Percentiles rank a stretch among this genome's conserved stretches.
Conservation (phyloP, 2,888 invertebrate genomes). For the Cantharis flavilabris region DNA sequence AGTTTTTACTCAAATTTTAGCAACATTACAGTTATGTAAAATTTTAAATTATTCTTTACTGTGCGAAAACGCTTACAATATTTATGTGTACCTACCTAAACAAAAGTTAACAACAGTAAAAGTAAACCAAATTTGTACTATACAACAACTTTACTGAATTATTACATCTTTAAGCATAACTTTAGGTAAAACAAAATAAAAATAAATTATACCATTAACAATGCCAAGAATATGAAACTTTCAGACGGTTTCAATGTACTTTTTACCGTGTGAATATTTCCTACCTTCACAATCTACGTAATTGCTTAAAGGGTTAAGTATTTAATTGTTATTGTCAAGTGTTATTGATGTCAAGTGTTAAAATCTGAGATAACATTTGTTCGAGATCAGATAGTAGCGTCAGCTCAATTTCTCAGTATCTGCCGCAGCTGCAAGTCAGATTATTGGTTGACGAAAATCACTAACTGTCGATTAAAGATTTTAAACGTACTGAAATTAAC, state of each 20-base stretch:
- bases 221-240: neutral
- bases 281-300: neutral
- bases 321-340: neutral
- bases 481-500: neutral
- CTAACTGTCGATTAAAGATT: neutral
- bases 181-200: neutral
- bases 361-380: neutral
- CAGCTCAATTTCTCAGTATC: neutral
- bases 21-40: slow-evolving; percentile 22
- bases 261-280: neutral
- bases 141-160: neutral
- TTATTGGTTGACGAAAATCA: neutral
- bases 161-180: neutral
- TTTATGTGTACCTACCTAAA: neutral
- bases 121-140: neutral
- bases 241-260: neutral
- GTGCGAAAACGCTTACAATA: neutral
- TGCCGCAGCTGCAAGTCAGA: neutral
- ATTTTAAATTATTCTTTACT: slow-evolving; percentile 18
- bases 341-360: neutral
- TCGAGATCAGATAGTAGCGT: neutral
- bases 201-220: neutral
- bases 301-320: neutral
- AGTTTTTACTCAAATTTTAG: slow-evolving; percentile 28
- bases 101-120: neutral